Base-by-base conservation (phyloP, 2,113 vertebrate species). In the Amphilophus citrinellus region DNA sequence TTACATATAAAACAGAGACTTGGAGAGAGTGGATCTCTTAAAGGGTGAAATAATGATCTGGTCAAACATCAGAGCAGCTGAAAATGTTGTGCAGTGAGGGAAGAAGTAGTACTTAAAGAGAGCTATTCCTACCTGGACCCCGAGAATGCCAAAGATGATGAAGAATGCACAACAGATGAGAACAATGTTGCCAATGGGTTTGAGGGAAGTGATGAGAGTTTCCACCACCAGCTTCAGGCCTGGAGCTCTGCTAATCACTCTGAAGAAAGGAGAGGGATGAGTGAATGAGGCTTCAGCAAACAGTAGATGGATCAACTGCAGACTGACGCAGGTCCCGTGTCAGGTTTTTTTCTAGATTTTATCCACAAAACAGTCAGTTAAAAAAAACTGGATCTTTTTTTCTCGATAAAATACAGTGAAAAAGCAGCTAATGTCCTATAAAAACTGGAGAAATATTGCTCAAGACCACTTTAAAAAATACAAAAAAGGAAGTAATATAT, bases 141-240 rank as follows among this genome's bases (percentile, higher is more conserved):
- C 98, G 27, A 99, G 96, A 90, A 99, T 99, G 79, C 98, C 98
- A 6, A 99, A 99, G 94, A 99, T 99, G 84, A 99, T 99, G 93
- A 99, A 99, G 95, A 99, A 99, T 78, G 98, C 98, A 3, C 98
- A 99, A 92, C 98, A 99, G 93, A 99, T 99, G 84, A 99, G 97
- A 11, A 99, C 98, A 0, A 99, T 99, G 91, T 99, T 99, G 89
- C 98, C 98, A 2, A 99, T 99, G 76, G 98, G 98, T 90, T 99
- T 99, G 37, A 99, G 97, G 68, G 98, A 99, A 10, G 98, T 99
- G 94, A 99, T 99, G n/a, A 99, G 96, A 0, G 98, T 99, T 95
- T 99, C 98, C 65, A 99, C 98, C 76, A 99, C 98, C 90, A 99
- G 95, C 94, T 99, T 99, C 83, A 99, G 95, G 44, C 98, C 98